Conservation (phyloP, 2,888 invertebrate species). For the Eilema sororculum region DNA sequence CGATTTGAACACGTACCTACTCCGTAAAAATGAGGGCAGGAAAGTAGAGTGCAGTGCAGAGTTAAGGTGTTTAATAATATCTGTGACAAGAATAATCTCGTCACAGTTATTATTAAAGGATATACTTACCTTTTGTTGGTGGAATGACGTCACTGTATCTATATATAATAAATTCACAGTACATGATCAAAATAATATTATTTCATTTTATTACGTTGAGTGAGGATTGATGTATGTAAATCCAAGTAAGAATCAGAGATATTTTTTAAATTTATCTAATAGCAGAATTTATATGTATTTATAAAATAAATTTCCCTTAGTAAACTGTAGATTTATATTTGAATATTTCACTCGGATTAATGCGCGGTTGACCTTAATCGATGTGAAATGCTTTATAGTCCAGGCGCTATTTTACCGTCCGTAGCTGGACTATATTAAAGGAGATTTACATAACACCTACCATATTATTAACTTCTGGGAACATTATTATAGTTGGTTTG, state of each 20-base stretch:
- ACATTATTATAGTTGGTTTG: too few relatives aligned
- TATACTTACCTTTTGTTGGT: not conserved
- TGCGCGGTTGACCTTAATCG: slow-evolving; percentile 36
- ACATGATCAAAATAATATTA: not conserved
- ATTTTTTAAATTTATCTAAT: too few relatives aligned
- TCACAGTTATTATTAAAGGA: not conserved
- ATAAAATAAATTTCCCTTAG: not conserved
- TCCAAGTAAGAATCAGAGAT: too few relatives aligned
- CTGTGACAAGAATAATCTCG: not conserved
- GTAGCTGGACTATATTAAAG: not conserved
- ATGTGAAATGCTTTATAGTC: slow-evolving; percentile 9
- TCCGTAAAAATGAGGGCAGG: not conserved
- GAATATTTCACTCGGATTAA: slow-evolving; percentile 29
- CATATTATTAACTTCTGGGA: not conserved
- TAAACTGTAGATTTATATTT: slow-evolving; percentile 10
- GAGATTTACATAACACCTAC: not conserved
- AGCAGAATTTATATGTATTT: too few relatives aligned
- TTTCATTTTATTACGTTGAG: too few relatives aligned
- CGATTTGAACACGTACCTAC: not conserved
- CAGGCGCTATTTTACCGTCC: not conserved
- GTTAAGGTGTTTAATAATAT: not conserved
- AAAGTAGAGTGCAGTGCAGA: not conserved
- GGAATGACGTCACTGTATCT: not conserved
- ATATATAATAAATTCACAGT: too few relatives aligned
- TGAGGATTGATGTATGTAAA: too few relatives aligned